Conservation (phyloP, 2,113 vertebrate species). For the Thamnaconus septentrionalis region DNA sequence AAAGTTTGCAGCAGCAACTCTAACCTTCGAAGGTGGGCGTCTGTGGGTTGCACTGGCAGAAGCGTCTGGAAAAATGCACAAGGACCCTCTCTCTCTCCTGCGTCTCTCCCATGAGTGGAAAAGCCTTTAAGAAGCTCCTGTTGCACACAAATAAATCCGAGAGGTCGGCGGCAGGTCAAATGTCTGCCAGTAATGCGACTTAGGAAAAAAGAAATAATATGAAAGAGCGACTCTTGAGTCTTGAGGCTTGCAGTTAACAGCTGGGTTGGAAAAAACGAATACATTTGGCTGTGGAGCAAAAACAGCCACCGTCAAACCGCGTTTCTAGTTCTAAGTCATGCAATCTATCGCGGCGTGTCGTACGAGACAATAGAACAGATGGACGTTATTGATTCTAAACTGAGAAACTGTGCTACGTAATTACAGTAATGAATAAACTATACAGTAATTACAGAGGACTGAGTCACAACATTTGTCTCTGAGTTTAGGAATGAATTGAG, state of each 20-base stretch:
- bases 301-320: no score
- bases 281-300: no score
- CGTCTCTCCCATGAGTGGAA: conserved; percentile 83
- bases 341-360: no score
- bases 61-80: conserved; percentile 81
- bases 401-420: no score
- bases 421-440: no score
- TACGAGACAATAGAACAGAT: no score
- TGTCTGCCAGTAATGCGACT: conserved; percentile 2
- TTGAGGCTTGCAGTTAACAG: neutral
- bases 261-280: no score
- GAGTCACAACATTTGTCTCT: neutral
- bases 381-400: no score
- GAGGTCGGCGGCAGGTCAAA: conserved; percentile 18
- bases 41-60: conserved; percentile 78
- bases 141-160: conserved; percentile 13
- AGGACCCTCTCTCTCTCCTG: conserved; percentile 81
- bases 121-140: conserved; percentile 82
- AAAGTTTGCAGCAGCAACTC: neutral
- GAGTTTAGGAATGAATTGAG: neutral
- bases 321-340: no score
- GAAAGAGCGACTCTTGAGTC: neutral
- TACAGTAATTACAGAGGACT: neutral
- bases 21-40: conserved; percentile 73
- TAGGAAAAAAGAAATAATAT: neutral